Conservation (phyloP, 1,140 invertebrate species). For the Anoplolepis gracilipes region DNA sequence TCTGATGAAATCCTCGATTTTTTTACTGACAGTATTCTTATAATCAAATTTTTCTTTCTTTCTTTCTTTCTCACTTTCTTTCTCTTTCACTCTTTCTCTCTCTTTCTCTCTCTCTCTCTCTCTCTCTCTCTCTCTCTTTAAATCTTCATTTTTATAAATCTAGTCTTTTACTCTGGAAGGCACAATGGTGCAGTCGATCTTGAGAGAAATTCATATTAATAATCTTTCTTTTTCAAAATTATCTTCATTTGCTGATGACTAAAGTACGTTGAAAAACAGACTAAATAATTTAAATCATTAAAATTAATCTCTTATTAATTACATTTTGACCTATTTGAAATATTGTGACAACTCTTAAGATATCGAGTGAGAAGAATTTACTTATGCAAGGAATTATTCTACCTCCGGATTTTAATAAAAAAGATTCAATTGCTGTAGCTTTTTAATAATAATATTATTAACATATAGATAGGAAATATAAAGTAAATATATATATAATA, state of each 20-base stretch:
- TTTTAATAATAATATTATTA: slow-evolving; percentile 7
- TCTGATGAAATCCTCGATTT: slow-evolving; percentile 58
- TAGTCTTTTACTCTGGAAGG: slow-evolving; percentile 66
- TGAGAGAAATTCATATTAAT: slow-evolving; percentile 76
- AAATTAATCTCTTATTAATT: slow-evolving; percentile 34
- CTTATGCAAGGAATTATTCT: neutral
- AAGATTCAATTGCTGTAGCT: neutral
- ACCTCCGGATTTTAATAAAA: neutral
- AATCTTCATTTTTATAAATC: slow-evolving; percentile 75
- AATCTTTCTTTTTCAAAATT: slow-evolving; percentile 59
- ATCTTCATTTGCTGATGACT: slow-evolving; percentile 40
- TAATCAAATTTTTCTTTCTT: slow-evolving; percentile 22
- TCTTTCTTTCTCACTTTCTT: no score
- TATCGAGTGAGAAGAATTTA: neutral
- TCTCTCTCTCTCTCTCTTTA: slow-evolving; percentile 37
- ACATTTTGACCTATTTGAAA: neutral
- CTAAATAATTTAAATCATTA: slow-evolving; percentile 59
- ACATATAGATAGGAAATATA: neutral
- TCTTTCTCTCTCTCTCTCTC: no score
- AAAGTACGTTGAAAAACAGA: slow-evolving; percentile 6
- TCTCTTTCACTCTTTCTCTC: no score
- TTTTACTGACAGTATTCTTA: slow-evolving; percentile 34
- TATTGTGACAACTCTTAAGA: neutral
- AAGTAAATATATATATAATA: neutral
- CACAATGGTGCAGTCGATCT: slow-evolving; percentile 72